Evolutionary conservation across 64 coral and sea anemone genomes (phyloP), one percentile per base, ranked within the genome.

Genomic region (Stichodactyla helianthus): DNA sequence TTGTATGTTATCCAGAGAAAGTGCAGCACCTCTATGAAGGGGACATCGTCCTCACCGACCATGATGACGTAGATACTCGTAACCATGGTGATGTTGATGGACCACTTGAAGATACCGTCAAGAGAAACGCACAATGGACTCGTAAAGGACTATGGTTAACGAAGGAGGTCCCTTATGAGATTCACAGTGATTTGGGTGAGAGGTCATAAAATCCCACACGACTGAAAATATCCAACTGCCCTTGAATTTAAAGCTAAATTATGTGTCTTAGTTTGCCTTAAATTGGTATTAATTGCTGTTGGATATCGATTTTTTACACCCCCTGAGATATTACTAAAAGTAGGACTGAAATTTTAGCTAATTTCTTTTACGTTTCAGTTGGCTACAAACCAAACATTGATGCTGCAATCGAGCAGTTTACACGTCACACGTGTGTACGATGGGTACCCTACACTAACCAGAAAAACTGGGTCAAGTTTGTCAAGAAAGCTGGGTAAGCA

Each of bases 151-250:
- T 93, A 6, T 93, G 92, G 92, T 31, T 57, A 53, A 59, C 71
- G 5, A 84, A 86, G 26, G 55, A 71, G 1, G 78, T 93, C 82
- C 92, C 92, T 31, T 93, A 89, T 55, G 83, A 59, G 52, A 86
- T 93, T 50, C 79, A 82, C 10, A 27, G 25, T 31, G 68, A 74
- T 14, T 74, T 74, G 27, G 68, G 68, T 74, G 35, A 44, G 35
- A 44, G 35, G 35, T 44, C 35, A 44, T 44, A 44, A 44, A 44
- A 44, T 44, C 35, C 35, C 35, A 44, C 35, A 44, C 35, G 35
- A 44, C 35, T 44, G 35, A 44, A 44, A 44, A 44, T 44, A 44
- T 44, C 2, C 4, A 44, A 44, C 4, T 44, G 35, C 35, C 35
- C 35, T 44, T 44, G 35, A 44, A 44, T 44, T 44, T 44, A 44